phyloP scores from a whole-genome alignment of 2,113 vertebrate species.

The Erythrocercus mccallii region DNA sequence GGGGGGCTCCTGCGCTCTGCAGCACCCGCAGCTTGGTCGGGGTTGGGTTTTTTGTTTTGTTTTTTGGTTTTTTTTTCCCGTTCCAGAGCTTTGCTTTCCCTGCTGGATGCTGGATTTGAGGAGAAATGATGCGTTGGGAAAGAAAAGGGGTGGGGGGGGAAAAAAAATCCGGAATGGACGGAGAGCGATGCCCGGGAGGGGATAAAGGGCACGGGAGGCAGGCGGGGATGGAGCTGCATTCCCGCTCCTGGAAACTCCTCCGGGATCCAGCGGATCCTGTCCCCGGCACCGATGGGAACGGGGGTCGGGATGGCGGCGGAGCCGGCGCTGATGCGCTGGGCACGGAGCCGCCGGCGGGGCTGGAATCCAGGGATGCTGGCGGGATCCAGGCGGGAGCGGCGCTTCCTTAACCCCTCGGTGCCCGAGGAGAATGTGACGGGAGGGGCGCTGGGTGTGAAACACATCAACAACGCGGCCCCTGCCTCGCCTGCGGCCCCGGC shows the following conservation, averaged over 20 bases:
- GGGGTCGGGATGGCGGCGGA: not conserved
- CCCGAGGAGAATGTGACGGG: not conserved
- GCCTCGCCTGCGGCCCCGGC: not conserved
- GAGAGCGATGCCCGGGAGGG: not conserved
- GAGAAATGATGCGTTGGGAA: not conserved
- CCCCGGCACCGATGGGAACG: accelerated
- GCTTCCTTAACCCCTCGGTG: not conserved
- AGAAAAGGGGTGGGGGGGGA: not conserved
- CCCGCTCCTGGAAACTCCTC: not conserved
- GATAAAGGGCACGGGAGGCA: not conserved
- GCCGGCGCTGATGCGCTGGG: not conserved
- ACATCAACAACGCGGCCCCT: not conserved
- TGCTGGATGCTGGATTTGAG: not conserved
- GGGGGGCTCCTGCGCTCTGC: not conserved
- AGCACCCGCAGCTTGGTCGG: not conserved
- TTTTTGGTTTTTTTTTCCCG: accelerated
- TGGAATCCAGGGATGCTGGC: not conserved
- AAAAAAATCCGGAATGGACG: not conserved
- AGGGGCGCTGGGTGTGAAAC: not conserved
- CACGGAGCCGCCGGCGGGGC: not conserved
- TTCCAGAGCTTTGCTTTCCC: not conserved
- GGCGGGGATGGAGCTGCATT: not conserved
- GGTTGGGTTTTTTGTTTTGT: not conserved
- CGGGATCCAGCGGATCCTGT: not conserved
- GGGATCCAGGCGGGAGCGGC: not conserved